Conservation (phyloP, 64 coral and sea anemone genomes). For the Montipora cactus region DNA sequence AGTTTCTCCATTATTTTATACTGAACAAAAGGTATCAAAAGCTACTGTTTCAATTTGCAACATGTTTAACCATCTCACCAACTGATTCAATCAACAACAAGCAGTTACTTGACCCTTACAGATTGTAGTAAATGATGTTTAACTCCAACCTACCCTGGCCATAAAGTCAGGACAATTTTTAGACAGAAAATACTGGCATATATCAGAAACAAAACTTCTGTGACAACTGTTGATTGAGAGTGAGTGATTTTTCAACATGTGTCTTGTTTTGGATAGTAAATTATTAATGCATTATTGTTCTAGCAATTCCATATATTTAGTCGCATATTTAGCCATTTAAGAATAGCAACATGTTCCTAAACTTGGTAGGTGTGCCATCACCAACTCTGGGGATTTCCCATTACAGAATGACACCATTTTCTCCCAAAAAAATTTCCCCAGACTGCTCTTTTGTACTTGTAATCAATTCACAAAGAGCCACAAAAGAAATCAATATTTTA, state of each 20-base stretch:
- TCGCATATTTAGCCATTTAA: not conserved
- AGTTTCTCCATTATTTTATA: not conserved
- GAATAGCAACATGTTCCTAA: not conserved
- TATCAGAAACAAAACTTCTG: not conserved
- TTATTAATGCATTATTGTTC: conserved; percentile 7
- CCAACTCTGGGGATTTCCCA: not conserved
- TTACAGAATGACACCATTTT: too few relatives aligned
- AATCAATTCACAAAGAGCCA: not conserved
- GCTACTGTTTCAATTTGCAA: conserved; percentile 48
- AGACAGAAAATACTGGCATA: not conserved
- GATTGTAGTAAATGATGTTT: not conserved
- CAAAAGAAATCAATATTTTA: conserved; percentile 44
- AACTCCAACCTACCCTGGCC: conserved; percentile 45
- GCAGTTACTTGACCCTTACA: not conserved
- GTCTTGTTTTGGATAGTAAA: conserved; percentile 24
- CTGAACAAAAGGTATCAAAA: not conserved
- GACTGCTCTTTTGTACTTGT: conserved; percentile 4
- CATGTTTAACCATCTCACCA: not conserved
- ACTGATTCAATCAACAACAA: not conserved
- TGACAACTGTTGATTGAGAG: not conserved
- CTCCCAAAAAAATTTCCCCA: too few relatives aligned
- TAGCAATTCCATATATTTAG: not conserved
- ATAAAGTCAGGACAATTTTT: not conserved
- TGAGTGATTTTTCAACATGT: conserved; percentile 25
- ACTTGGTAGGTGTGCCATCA: not conserved